These are phyloP conservation scores for Actenoides lindsayi DNA, from an alignment of 2,113 vertebrate species.

Conservation along the genomic window DNA sequence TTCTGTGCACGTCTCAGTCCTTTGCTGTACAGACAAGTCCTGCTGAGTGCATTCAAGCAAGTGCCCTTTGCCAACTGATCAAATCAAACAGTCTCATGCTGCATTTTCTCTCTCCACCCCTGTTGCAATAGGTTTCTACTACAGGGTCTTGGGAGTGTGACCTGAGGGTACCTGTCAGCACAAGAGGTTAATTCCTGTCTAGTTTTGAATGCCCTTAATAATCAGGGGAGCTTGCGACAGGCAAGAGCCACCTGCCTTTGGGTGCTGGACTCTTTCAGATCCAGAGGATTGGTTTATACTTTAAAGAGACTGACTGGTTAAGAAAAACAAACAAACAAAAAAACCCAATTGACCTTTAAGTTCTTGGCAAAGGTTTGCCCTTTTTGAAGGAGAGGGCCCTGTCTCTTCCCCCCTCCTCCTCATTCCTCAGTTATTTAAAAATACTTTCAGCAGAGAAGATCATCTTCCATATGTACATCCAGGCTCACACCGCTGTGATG, in stretches of 20 bases:
- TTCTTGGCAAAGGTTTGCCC: not conserved
- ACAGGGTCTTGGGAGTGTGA: accelerated
- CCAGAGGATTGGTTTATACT: not conserved
- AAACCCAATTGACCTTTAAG: not conserved
- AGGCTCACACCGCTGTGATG: not conserved
- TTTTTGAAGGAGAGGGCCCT: not conserved
- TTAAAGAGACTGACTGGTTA: not conserved
- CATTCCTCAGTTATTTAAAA: not conserved
- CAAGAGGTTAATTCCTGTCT: not conserved
- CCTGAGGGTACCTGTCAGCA: too few species aligned
- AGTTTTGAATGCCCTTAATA: not conserved
- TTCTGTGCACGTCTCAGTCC: accelerated
- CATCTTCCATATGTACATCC: not conserved
- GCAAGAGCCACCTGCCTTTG: not conserved
- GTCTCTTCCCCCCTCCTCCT: not conserved
- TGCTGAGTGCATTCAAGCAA: accelerated
- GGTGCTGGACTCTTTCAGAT: not conserved
- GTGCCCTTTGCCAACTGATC: not conserved
- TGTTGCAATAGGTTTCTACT: not conserved
- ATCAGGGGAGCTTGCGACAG: not conserved
- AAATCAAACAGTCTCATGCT: too few species aligned
- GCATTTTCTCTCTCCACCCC: not conserved
- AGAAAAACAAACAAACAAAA: not conserved
- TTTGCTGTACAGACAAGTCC: not conserved
- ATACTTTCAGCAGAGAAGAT: not conserved